A percentile compares a stretch with the other conserved stretches of the same genome.
phyloP scores from a whole-genome alignment of 1,140 invertebrate genomes.

The Orius laevigatus region DNA sequence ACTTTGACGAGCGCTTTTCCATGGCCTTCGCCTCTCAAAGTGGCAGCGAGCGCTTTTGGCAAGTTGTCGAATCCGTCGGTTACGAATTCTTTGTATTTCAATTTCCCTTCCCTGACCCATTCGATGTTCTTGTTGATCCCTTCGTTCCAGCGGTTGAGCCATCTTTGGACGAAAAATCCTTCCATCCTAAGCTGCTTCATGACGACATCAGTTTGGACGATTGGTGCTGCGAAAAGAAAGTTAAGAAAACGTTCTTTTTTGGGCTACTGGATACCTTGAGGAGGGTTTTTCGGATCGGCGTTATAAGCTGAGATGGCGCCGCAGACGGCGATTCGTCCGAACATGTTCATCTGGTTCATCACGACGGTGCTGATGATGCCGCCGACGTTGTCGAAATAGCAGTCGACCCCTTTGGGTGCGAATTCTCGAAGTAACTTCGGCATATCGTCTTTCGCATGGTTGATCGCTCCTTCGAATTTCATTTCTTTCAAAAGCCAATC shows the following conservation, averaged over 20 bases:
- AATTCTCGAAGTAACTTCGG: constrained; percentile 30
- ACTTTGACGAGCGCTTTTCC: constrained; percentile 45
- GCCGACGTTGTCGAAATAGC: constrained; percentile 38
- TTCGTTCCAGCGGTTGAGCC: constrained; percentile 37
- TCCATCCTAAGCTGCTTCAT: constrained; percentile 40
- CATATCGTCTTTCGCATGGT: constrained; percentile 48
- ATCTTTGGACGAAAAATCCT: constrained; percentile 43
- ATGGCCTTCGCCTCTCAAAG: constrained; percentile 40
- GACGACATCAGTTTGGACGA: constrained; percentile 24
- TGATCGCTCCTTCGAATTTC: constrained; percentile 48
- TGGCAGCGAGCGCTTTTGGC: constrained; percentile 42
- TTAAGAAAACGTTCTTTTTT: no score
- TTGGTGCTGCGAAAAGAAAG: constrained; percentile 20
- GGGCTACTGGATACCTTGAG: constrained; percentile 16
- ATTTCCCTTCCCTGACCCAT: constrained; percentile 40
- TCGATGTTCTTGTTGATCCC: constrained; percentile 40
- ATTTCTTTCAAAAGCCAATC: constrained; percentile 45
- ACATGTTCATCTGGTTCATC: constrained; percentile 27
- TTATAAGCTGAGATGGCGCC: constrained; percentile 30
- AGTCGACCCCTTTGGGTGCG: constrained; percentile 35
- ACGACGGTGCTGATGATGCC: constrained; percentile 28
- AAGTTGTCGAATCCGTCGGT: constrained; percentile 51
- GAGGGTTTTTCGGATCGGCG: constrained; percentile 17
- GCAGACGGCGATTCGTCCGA: constrained; percentile 29
- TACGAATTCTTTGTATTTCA: constrained; percentile 44